Conservation (phyloP, 2,888 invertebrate genomes). For the Ochlodes sylvanus region DNA sequence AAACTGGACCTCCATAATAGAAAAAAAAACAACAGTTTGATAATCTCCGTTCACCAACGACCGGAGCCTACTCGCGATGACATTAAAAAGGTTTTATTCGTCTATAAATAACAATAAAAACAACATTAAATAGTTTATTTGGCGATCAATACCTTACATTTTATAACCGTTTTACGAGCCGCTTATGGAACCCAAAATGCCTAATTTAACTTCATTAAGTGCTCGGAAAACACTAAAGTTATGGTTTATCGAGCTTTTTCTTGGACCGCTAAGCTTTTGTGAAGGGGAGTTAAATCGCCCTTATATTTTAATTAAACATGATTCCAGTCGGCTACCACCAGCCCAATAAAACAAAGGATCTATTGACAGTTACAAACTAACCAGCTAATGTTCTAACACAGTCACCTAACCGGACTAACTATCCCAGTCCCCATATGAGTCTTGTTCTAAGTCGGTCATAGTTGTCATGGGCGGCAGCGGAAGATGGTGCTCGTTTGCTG, state of each 20-base stretch:
- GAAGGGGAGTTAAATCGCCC: constrained; percentile 13
- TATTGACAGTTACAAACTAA: too few relatives aligned
- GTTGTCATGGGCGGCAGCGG: too few relatives aligned
- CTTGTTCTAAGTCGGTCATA: too few relatives aligned
- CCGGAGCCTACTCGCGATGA: constrained; percentile 58
- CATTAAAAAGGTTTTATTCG: constrained; percentile 77
- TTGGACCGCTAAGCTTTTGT: constrained; percentile 14
- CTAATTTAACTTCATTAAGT: constrained; percentile 81
- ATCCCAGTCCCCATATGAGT: too few relatives aligned
- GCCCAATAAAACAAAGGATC: too few relatives aligned
- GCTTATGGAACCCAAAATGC: constrained; percentile 74
- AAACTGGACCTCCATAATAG: constrained; percentile 26
- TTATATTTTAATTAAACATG: not conserved
- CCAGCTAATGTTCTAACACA: too few relatives aligned
- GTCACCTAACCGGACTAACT: too few relatives aligned
- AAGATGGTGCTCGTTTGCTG: too few relatives aligned
- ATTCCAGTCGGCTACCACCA: not conserved
- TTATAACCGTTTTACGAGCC: constrained; percentile 76
- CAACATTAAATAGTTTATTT: constrained; percentile 80
- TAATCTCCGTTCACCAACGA: constrained; percentile 21
- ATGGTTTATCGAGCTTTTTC: constrained; percentile 61
- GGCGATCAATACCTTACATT: constrained; percentile 76
- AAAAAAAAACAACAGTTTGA: constrained; percentile 25
- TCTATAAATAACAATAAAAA: constrained; percentile 83
- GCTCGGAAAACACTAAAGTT: constrained; percentile 74